Evolutionary conservation across 2,797 vertebrate species (phyloP).

Genomic region (Hirundo rustica): DNA sequence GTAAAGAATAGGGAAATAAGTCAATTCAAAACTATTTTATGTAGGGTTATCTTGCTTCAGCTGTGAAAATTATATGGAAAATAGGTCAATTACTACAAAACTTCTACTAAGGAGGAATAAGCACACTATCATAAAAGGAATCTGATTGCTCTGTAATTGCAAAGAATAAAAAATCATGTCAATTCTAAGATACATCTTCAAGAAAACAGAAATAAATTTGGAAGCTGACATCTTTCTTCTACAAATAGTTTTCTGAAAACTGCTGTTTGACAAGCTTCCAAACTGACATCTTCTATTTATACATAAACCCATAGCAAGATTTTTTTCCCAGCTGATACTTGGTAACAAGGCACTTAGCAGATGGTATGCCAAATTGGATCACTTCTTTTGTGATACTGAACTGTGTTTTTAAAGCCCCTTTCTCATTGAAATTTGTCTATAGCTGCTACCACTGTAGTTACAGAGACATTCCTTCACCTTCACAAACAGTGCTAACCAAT

Average conservation of each 20-base stretch:
- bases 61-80: conserved; percentile 34
- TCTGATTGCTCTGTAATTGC: conserved; percentile 38
- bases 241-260: conserved; percentile 43
- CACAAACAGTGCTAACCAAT: background rate
- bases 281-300: conserved; percentile 60
- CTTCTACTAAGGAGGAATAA: background rate
- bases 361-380: conserved; percentile 33
- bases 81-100: conserved; percentile 22
- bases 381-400: conserved; percentile 16
- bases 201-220: conserved; percentile 42
- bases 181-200: conserved; percentile 34
- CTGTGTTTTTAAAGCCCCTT: background rate
- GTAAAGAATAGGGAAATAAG: conserved; percentile 26
- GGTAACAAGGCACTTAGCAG: conserved; percentile 52
- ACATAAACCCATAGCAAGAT: background rate
- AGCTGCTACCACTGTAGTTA: background rate
- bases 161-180: conserved; percentile 8
- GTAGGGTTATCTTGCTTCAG: conserved; percentile 29
- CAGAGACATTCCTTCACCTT: background rate
- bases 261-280: conserved; percentile 56
- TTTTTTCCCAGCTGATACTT: conserved; percentile 35
- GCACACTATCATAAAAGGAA: background rate
- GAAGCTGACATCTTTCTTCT: conserved; percentile 38
- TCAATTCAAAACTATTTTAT: conserved; percentile 35
- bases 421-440: background rate